Evolutionary conservation across 2,797 vertebrate genomes (phyloP), one percentile per base, ranked within the genome.

Genomic region (Ctenopoma kingsleyae): DNA sequence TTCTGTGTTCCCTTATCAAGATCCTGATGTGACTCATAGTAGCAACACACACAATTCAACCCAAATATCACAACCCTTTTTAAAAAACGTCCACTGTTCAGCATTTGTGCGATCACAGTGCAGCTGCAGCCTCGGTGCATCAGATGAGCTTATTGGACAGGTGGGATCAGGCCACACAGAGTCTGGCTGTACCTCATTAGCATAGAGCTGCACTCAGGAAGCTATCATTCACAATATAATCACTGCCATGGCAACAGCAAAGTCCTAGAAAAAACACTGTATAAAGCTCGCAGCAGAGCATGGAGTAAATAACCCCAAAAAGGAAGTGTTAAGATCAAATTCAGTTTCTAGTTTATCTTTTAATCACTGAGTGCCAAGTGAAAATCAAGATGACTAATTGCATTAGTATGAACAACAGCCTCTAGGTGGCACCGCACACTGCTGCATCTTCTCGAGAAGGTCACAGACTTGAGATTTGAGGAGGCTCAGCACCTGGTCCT

Each of bases 241-340:
- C 64, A 79, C 74, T 85, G 74, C 88, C 86, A 93, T 87, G 85
- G 88, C 88, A 94, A 93, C 87, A 66, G 56, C 58, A 56, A 58
- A 72, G 77, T 77, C 80, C 69, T 61, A 30, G 66, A 65, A 75
- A 66, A 47, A 27, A 61, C 53, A 11, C 6, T 60, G 41, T 67
- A 60, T 65, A 51, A 22, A 58, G 35, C 63, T 27, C 47, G 53
- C 17, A 19, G 71, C 71, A 48, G 65, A 20, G 63, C 23, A 40
- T 19, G 1, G 5, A 55, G 17, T 30, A 56, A 60, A 70, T 40
- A 55, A 23, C 15, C 30, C 72, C 51, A 54, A 61, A 54, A 17
- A 35, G 9, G 22, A 16, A 36, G 30, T 10, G 10, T 46, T 25
- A 8, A 60, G 3, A 6, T 57, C 20, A 44, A 20, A 27, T 44